Evolutionary conservation across 2,113 vertebrate genomes (phyloP).

Genomic region (Pollachius pollachius): DNA sequence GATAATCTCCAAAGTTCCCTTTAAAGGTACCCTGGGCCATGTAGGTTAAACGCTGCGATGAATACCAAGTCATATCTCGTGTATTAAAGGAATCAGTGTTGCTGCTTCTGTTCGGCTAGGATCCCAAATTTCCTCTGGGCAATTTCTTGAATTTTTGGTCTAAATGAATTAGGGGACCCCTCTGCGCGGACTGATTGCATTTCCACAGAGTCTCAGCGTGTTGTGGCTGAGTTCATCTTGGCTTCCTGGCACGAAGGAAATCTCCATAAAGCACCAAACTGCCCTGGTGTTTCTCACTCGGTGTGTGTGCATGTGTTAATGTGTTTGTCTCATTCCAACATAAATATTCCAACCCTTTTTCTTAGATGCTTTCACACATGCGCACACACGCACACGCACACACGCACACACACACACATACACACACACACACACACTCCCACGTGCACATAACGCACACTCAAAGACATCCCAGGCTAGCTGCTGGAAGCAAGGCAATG

Average conservation of each 20-base stretch:
- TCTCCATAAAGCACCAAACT: conserved; percentile 57
- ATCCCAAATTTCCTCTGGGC: conserved; percentile 47
- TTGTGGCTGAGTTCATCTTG: conserved; percentile 50
- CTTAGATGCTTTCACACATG: neutral
- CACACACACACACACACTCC: no score
- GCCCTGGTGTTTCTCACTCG: conserved; percentile 30
- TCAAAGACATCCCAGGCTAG: neutral
- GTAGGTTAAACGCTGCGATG: no score
- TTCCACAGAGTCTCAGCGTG: conserved; percentile 57
- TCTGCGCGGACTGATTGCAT: conserved; percentile 56
- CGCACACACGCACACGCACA: conserved; percentile 1
- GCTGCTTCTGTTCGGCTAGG: conserved; percentile 38
- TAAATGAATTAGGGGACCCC: conserved; percentile 56
- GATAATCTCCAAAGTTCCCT: no score
- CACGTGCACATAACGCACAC: neutral
- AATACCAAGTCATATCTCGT: neutral
- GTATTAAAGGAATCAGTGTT: conserved; percentile 37
- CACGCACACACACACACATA: no score
- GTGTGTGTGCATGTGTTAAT: neutral
- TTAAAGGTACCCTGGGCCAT: no score
- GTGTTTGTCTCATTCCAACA: conserved; percentile 11
- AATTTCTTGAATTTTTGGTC: conserved; percentile 55
- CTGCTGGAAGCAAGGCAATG: conserved; percentile 75
- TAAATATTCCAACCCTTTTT: conserved; percentile 19
- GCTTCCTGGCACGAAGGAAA: conserved; percentile 49